Conservation (phyloP, 37 sponge, comb jelly and placozoan species). For the Bolinopsis microptera region DNA sequence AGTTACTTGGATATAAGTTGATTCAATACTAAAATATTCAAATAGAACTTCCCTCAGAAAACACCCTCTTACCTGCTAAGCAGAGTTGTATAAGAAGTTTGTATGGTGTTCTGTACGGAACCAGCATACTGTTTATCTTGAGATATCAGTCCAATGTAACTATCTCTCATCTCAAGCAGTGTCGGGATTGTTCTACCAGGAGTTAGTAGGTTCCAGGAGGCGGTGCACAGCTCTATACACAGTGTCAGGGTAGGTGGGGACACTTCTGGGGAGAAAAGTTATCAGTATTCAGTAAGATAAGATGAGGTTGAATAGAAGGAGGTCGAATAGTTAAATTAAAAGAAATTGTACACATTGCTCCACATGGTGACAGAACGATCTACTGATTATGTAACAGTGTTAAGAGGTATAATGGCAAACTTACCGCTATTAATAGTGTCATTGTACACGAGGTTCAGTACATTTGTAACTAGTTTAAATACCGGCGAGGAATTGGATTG, state of each 20-base stretch:
- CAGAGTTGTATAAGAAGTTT: not conserved
- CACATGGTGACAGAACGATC: not conserved
- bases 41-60: no score
- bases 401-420: no score
- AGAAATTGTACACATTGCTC: not conserved
- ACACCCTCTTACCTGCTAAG: slow-evolving; percentile 34
- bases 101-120: not conserved
- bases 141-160: not conserved
- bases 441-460: not conserved
- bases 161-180: not conserved
- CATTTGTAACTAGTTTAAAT: not conserved
- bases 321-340: not conserved
- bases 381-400: no score
- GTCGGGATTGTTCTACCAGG: not conserved
- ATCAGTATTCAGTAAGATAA: not conserved
- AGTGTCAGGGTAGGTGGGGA: not conserved
- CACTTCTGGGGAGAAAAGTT: not conserved
- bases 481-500: not conserved
- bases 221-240: slow-evolving; percentile 20
- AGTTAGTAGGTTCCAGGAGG: slow-evolving; percentile 18
- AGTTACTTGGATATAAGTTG: not conserved
- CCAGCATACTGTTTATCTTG: not conserved
- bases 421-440: no score
- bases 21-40: no score
- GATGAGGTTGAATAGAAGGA: not conserved